Base-by-base conservation (phyloP, 2,113 vertebrate genomes). In the Megalops atlanticus region DNA sequence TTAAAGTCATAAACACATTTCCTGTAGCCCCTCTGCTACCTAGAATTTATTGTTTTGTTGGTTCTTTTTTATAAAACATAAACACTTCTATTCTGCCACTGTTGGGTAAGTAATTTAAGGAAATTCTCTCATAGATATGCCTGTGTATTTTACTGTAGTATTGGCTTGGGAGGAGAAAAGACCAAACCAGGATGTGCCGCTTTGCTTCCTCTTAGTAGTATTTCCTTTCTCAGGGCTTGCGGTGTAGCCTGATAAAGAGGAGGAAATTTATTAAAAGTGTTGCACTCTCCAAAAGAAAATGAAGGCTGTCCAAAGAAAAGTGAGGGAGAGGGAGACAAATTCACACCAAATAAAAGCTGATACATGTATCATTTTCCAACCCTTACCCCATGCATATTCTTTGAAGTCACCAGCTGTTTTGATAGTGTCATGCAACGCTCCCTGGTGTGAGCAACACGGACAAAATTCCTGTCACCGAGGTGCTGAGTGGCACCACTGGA, bases 1-100 rank as follows among this genome's bases (percentile, higher is more conserved):
- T 54, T 1, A 14, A 21, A 49, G 74, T 76, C n/a, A 76, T 49
- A 47, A 49, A 47, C 41, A 4, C 45, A 10, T 76, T 76, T 76
- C 74, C 74, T 76, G 74, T 47, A 52, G n/a, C n/a, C 74, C 43
- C 74, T 49, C 74, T 47, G 74, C 3, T 43, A 2, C 49, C 31
- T 52, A 33, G 14, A 49, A 78, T 58, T 21, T 12, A 45, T 40
- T 64, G 31, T 64, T 64, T 24, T 64, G 58, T 31, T 11, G 1
- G 21, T 15, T 64, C 31, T 64, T 64, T 64, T 64, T 64, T 64
- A 10, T 27, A 11, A 0, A 64, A 31, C 24, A 64, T 31, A 64
- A 64, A 11, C n/a, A 7, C 58, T 64, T 24, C 8, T 10, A 24
- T 64, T 64, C 31, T 64, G 0, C 58, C 58, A 1, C 58, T 27